Percentiles rank a stretch among this genome's conserved stretches.
Conservation (phyloP, 1,140 invertebrate genomes). For the Drosophila navojoa region DNA sequence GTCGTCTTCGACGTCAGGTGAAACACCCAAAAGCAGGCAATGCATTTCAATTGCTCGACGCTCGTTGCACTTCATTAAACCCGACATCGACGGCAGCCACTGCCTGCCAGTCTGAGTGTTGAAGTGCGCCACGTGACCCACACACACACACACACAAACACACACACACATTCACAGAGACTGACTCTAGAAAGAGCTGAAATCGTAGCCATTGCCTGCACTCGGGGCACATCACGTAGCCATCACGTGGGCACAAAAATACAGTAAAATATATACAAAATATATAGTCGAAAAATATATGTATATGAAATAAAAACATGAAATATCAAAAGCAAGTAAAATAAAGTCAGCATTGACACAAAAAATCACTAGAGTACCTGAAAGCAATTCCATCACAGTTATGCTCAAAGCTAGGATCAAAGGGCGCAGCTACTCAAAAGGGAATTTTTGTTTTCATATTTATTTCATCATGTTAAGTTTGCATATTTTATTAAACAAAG, state of each 20-base stretch:
- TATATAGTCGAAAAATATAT: background rate
- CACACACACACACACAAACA: constrained; percentile 34
- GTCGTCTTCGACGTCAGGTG: constrained; percentile 33
- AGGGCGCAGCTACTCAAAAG: too few relatives aligned
- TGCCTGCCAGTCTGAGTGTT: constrained; percentile 16
- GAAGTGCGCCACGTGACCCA: constrained; percentile 66
- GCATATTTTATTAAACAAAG: too few relatives aligned
- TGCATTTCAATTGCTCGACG: constrained; percentile 73
- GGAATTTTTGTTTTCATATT: too few relatives aligned
- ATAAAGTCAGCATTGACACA: background rate
- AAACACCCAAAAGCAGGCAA: constrained; percentile 32
- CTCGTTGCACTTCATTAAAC: constrained; percentile 79
- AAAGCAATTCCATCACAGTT: background rate
- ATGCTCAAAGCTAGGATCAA: too few relatives aligned
- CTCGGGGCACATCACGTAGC: constrained; percentile 57
- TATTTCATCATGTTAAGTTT: too few relatives aligned
- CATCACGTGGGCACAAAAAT: constrained; percentile 40
- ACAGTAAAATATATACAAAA: constrained; percentile 6
- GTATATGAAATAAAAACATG: constrained; percentile 8
- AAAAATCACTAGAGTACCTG: background rate
- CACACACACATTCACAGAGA: background rate
- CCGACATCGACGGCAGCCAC: constrained; percentile 53
- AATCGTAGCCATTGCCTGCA: constrained; percentile 9
- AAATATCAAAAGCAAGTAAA: constrained; percentile 1
- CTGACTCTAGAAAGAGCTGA: background rate